Evolutionary conservation across 1,140 invertebrate species (phyloP).

Genomic region (Nephila pilipes): DNA sequence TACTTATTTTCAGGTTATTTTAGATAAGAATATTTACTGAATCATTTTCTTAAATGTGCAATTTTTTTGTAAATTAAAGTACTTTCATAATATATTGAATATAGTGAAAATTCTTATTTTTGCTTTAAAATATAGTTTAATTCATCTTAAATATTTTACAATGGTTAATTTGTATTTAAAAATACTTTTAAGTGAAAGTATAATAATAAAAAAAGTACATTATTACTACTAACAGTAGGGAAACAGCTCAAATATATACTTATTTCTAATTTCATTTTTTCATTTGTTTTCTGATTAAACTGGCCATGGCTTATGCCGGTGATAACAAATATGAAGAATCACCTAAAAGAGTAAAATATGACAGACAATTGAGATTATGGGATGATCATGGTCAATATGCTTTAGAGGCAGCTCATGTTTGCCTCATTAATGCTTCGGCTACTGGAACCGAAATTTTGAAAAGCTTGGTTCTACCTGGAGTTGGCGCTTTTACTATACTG

Average conservation of each 20-base stretch:
- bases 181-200: not conserved
- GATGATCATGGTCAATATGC: conserved; percentile 96
- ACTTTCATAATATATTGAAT: too few relatives aligned
- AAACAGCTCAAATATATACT: not conserved
- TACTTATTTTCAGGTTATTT: not conserved
- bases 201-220: too few relatives aligned
- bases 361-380: conserved; percentile 89
- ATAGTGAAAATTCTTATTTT: too few relatives aligned
- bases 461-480: conserved; percentile 94
- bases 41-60: not conserved
- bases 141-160: not conserved
- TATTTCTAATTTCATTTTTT: not conserved
- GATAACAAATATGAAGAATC: conserved; percentile 58
- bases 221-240: not conserved
- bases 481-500: conserved; percentile 97
- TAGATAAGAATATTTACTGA: not conserved
- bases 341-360: conserved; percentile 72
- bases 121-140: not conserved
- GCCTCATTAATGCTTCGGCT: conserved; percentile 96
- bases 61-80: not conserved
- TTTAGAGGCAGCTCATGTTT: conserved; percentile 93
- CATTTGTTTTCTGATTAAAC: conserved; percentile 17
- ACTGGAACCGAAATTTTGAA: conserved; percentile 97
- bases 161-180: not conserved
- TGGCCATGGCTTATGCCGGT: conserved; percentile 34